Conservation (phyloP, 2,888 invertebrate species). For the Drosophila silvestris region DNA sequence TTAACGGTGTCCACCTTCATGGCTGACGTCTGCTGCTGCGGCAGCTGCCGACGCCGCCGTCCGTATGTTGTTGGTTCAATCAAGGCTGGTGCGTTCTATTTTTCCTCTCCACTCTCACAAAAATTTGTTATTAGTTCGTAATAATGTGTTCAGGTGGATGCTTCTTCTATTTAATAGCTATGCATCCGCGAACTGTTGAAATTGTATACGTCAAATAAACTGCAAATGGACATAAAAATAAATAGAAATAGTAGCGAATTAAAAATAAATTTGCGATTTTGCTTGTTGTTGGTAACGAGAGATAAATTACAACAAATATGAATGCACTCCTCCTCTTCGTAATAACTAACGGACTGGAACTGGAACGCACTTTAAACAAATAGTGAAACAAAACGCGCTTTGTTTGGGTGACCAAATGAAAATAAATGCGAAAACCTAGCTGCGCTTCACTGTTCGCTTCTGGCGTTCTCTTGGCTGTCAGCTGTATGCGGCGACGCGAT, state of each 20-base stretch:
- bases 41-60: conserved; percentile 61
- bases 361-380: conserved; percentile 7
- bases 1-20: conserved; percentile 94
- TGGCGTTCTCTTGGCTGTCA: conserved; percentile 41
- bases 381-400: conserved; percentile 2
- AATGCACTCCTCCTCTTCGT: background rate
- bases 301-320: background rate
- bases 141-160: conserved; percentile 6
- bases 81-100: conserved; percentile 34
- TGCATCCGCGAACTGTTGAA: conserved; percentile 45
- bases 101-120: background rate
- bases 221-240: conserved; percentile 1
- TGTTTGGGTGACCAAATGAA: conserved; percentile 9
- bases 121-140: conserved; percentile 1
- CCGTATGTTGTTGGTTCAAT: conserved; percentile 50
- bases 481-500: conserved; percentile 36
- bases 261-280: background rate
- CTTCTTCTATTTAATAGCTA: conserved; percentile 29
- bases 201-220: conserved; percentile 43
- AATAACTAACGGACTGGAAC: background rate
- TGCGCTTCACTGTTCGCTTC: conserved; percentile 26
- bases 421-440: conserved; percentile 42
- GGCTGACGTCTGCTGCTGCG: conserved; percentile 63
- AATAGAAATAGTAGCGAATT: conserved; percentile 2
- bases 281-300: background rate